Percentiles rank a stretch among this genome's conserved stretches.
These are phyloP conservation scores for Patagioenas fasciata DNA, from an alignment of 2,113 vertebrate species.

Conservation along the genomic window DNA sequence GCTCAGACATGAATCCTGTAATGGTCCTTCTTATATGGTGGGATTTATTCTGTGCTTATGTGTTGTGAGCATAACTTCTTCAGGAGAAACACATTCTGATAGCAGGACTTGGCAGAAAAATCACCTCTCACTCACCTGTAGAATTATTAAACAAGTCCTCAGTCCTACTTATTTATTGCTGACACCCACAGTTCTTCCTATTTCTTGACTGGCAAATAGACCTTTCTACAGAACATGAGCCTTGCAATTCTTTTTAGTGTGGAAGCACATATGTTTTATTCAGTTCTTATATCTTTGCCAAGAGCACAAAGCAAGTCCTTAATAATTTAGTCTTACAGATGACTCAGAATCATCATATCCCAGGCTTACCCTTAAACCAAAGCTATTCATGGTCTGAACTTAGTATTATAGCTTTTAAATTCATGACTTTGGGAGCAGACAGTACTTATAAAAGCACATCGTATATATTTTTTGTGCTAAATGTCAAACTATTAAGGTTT, in stretches of 20 bases:
- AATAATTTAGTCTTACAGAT: conserved; percentile 73
- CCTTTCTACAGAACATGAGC: conserved; percentile 38
- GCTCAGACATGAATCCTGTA: neutral
- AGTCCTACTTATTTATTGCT: conserved; percentile 27
- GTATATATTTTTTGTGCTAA: conserved; percentile 52
- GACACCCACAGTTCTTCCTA: neutral
- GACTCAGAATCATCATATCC: conserved; percentile 69
- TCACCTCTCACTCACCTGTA: neutral
- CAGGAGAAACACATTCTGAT: neutral
- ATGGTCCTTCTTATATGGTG: neutral
- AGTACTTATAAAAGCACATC: conserved; percentile 49
- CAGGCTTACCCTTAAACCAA: conserved; percentile 61
- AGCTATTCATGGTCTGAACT: conserved; percentile 67
- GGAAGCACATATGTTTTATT: conserved; percentile 69
- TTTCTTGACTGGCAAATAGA: conserved; percentile 54
- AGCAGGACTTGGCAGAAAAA: conserved; percentile 6
- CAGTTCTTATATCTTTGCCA: conserved; percentile 67
- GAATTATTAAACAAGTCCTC: conserved; percentile 22
- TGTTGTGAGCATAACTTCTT: neutral
- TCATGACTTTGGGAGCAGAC: conserved; percentile 51
- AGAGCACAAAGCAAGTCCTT: conserved; percentile 62
- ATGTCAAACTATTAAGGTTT: conserved; percentile 59
- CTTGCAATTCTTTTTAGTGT: conserved; percentile 46
- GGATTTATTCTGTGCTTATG: neutral
- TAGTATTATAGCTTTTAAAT: conserved; percentile 66